These are phyloP conservation scores for Leucoma salicis DNA, from an alignment of 2,888 invertebrate species.

Conservation along the genomic window DNA sequence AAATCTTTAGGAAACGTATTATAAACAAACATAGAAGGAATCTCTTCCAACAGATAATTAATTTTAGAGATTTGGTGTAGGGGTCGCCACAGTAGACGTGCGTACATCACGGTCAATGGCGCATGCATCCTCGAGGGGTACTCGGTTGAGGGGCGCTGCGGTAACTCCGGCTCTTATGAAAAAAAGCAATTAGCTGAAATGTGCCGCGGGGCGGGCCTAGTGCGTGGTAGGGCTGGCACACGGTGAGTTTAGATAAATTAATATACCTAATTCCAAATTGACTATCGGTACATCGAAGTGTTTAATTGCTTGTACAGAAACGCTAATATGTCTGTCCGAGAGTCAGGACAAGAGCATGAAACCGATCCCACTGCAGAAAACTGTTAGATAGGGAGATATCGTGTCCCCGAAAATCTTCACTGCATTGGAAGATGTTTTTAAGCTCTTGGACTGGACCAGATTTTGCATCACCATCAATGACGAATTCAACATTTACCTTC, in stretches of 20 bases:
- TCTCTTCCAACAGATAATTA: constrained; percentile 12
- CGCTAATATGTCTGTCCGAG: not conserved
- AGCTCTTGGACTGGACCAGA: constrained; percentile 1
- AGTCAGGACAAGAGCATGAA: not conserved
- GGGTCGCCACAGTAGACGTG: constrained; percentile 11
- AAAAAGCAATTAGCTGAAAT: constrained; percentile 77
- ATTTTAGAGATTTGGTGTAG: constrained; percentile 6
- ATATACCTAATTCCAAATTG: too few species aligned
- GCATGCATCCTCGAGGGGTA: constrained; percentile 31
- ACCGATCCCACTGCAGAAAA: not conserved
- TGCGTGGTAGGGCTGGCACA: constrained; percentile 22
- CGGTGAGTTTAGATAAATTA: not conserved
- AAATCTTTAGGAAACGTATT: constrained; percentile 3
- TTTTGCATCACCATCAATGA: not conserved
- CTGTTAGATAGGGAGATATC: constrained; percentile 17
- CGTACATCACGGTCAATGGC: constrained; percentile 29
- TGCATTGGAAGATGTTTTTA: constrained; percentile 14
- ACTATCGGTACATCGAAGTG: not conserved
- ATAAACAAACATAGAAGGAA: constrained; percentile 6
- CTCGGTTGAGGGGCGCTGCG: not conserved
- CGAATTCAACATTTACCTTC: not conserved
- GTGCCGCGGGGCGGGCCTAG: constrained; percentile 30
- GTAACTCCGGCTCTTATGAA: constrained; percentile 39
- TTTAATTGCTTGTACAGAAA: not conserved
- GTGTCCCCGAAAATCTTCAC: constrained; percentile 19